Evolutionary conservation across 2,113 vertebrate genomes (phyloP).

Genomic region (Parus major): DNA sequence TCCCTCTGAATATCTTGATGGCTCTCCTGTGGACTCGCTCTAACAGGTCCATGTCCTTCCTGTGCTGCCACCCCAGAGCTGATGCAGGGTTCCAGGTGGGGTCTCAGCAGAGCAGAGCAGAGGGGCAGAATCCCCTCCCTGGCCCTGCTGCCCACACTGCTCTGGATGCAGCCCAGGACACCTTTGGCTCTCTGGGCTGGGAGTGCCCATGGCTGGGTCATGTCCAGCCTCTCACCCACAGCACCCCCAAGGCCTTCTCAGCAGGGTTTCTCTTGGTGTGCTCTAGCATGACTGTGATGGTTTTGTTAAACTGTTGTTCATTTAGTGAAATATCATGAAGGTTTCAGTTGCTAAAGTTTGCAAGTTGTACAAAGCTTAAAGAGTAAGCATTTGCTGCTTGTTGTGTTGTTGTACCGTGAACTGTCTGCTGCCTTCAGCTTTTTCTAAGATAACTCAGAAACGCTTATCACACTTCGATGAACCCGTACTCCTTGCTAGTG

Average conservation of each 20-base stretch:
- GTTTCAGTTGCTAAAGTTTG: neutral
- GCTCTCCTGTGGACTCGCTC: rapidly evolving
- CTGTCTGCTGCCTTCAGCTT: neutral
- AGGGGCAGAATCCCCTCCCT: neutral
- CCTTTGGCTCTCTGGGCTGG: neutral
- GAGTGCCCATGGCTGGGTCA: neutral
- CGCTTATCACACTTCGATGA: neutral
- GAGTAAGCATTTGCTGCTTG: neutral
- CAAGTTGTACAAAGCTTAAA: neutral
- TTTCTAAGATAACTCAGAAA: neutral
- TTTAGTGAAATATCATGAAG: neutral
- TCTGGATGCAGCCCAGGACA: neutral
- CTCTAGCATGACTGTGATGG: neutral
- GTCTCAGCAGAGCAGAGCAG: neutral
- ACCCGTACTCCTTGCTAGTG: neutral
- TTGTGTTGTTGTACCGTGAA: neutral
- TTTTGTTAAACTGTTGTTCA: neutral
- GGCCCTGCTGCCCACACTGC: neutral
- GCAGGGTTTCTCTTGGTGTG: neutral
- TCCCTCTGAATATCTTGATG: neutral
- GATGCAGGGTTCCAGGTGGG: rapidly evolving
- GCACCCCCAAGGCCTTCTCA: rapidly evolving
- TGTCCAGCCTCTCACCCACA: neutral
- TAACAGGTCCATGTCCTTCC: rapidly evolving
- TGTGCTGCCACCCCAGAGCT: neutral